Percentiles rank a stretch among this genome's conserved stretches.
Evolutionary conservation across 2,888 invertebrate genomes (phyloP).

Genomic region (Endomychus coccineus): DNA sequence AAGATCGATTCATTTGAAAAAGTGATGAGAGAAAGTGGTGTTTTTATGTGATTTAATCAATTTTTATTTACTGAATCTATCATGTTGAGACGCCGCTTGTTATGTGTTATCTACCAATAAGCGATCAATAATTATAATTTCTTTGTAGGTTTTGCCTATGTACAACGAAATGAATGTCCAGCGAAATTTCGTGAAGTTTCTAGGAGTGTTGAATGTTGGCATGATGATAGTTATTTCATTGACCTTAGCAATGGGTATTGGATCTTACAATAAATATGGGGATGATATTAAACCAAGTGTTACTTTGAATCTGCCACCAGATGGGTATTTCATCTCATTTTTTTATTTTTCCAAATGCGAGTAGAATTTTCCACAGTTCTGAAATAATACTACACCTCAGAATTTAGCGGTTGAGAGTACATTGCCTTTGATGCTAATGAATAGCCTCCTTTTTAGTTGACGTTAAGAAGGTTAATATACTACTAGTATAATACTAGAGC

Average conservation of each 20-base stretch:
- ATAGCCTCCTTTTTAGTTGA: no score
- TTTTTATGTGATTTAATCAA: no score
- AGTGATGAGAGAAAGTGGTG: no score
- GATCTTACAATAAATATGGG: slow-evolving; percentile 81
- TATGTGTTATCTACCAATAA: no score
- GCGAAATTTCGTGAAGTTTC: slow-evolving; percentile 61
- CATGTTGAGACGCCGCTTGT: no score
- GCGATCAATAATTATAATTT: slow-evolving; percentile 40
- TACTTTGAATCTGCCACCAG: slow-evolving; percentile 69
- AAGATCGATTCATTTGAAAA: background rate
- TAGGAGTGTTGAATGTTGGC: slow-evolving; percentile 78
- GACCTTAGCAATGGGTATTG: slow-evolving; percentile 71
- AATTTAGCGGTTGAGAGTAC: background rate
- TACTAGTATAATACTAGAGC: no score
- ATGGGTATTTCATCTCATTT: no score
- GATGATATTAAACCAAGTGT: slow-evolving; percentile 69
- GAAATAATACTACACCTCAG: no score
- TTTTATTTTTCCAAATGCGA: no score
- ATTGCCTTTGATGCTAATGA: background rate
- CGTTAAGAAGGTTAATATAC: no score
- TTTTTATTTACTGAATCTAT: no score
- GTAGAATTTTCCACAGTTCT: background rate
- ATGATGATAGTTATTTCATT: slow-evolving; percentile 68
- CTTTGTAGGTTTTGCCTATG: slow-evolving; percentile 69
- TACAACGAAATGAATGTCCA: slow-evolving; percentile 79